These are phyloP conservation scores for Todiramphus chloris DNA, from an alignment of 2,113 vertebrate genomes.

Conservation along the genomic window DNA sequence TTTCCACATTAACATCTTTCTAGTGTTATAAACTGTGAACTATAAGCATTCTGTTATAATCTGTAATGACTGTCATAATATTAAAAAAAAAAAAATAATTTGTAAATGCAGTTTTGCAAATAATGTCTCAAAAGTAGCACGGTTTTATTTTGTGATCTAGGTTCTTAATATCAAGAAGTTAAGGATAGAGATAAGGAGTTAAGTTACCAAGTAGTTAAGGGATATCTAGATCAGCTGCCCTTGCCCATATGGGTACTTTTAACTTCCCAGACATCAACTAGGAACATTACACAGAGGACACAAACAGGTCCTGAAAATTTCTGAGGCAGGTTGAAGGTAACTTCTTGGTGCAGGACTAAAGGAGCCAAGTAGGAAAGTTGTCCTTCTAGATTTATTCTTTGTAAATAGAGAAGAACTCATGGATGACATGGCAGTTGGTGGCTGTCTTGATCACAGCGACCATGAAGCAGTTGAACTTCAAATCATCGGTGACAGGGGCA, in stretches of 20 bases:
- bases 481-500: neutral
- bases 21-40: neutral
- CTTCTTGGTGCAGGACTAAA: neutral
- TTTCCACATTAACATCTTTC: neutral
- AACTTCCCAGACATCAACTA: neutral
- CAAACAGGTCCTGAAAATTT: neutral
- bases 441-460: neutral
- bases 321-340: neutral
- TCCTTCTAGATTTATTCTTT: neutral
- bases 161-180: neutral
- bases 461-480: neutral
- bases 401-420: too few relatives aligned
- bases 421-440: neutral
- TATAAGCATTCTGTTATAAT: neutral
- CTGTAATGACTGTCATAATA: neutral
- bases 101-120: neutral
- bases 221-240: neutral
- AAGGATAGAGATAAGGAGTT: too few relatives aligned
- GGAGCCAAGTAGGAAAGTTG: neutral
- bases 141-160: neutral
- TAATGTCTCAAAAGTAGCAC: accelerated
- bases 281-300: neutral
- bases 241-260: neutral
- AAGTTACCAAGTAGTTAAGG: neutral
- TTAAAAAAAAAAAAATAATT: neutral